Percentiles rank a stretch among this genome's conserved stretches.
Conservation (phyloP, 1,140 invertebrate genomes). For the Lasioglossum albipes region DNA sequence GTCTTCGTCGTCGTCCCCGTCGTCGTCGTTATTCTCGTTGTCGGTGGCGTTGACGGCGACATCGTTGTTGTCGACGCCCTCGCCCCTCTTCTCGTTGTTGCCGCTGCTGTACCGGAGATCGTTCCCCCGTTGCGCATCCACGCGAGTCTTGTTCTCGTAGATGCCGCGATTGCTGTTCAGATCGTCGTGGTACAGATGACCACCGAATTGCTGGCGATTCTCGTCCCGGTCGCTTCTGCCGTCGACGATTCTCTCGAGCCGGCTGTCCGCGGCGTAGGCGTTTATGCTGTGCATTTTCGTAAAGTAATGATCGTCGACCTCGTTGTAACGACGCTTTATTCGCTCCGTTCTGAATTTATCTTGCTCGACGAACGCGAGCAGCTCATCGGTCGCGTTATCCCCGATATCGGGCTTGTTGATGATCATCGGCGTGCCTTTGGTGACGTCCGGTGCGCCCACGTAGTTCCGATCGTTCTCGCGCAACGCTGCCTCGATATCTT, state of each 20-base stretch:
- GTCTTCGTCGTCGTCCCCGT: constrained; percentile 82
- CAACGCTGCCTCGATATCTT: constrained; percentile 84
- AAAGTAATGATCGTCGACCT: constrained; percentile 68
- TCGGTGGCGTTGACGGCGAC: background rate
- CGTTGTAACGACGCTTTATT: constrained; percentile 86
- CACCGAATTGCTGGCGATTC: background rate
- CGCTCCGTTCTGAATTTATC: constrained; percentile 90
- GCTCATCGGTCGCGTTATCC: constrained; percentile 84
- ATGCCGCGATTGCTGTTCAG: constrained; percentile 8
- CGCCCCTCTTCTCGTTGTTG: background rate
- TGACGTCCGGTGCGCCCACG: constrained; percentile 84
- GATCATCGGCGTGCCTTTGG: constrained; percentile 84
- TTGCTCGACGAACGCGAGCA: constrained; percentile 91
- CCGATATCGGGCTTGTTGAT: constrained; percentile 71
- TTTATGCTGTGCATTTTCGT: background rate
- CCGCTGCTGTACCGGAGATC: background rate
- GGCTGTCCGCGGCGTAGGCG: background rate
- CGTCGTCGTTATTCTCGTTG: background rate
- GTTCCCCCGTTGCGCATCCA: background rate
- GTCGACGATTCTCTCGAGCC: background rate
- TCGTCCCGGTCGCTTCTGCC: background rate
- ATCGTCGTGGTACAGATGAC: background rate
- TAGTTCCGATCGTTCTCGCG: constrained; percentile 78
- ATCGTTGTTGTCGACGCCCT: background rate
- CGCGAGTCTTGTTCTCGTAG: background rate